Evolutionary conservation across 2,797 vertebrate species (phyloP), one percentile per base, ranked within the genome.

Genomic region (Masticophis lateralis): DNA sequence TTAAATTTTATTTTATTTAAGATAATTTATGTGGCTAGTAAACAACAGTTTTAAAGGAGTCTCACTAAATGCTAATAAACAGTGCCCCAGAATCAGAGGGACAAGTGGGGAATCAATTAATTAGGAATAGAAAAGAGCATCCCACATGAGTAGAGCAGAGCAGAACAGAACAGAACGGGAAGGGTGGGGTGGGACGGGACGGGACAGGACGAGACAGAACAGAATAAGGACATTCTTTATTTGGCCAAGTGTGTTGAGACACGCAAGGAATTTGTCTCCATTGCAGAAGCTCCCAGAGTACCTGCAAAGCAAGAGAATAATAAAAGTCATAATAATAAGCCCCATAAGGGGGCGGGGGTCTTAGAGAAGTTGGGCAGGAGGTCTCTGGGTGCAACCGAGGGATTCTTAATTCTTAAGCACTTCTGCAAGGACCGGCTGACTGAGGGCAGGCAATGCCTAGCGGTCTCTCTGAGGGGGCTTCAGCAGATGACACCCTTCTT

Each of bases 131-230:
- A 37, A 74, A 16, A 18, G 32, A 37, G 14, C 6, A 37, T 37
- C 7, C 66, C 16, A 1, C 66, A 74, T 0, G 28, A n/a, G 4
- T 63, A 14, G 61, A 63, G 2, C 5, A 5, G 4, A 63, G 0
- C 3, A 1, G 59, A 60, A 11, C 3, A 10, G 60, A 61, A 11
- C 1, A 27, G 59, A 60, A 25, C 3, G 59, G 25, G 14, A 22
- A 3, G 60, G 10, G 11, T 2, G 3, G 59, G 55, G 14, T 3
- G 55, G 55, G 55, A 13, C 12, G 3, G 55, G 55, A 55, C 3
- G 13, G 55, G 1, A 56, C 3, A 0, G 13, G 0, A 56, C 1
- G 1, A 13, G 1, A 56, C 2, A 7, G 51, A 9, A 51, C 51
- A 60, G 60, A 10, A 27, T 61, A 27, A 61, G 59, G 27, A 61